A percentile compares a stretch with the other conserved stretches of the same genome.
These are phyloP conservation scores for Acyrthosiphon pisum DNA, from an alignment of 1,140 invertebrate species.

Conservation along the genomic window DNA sequence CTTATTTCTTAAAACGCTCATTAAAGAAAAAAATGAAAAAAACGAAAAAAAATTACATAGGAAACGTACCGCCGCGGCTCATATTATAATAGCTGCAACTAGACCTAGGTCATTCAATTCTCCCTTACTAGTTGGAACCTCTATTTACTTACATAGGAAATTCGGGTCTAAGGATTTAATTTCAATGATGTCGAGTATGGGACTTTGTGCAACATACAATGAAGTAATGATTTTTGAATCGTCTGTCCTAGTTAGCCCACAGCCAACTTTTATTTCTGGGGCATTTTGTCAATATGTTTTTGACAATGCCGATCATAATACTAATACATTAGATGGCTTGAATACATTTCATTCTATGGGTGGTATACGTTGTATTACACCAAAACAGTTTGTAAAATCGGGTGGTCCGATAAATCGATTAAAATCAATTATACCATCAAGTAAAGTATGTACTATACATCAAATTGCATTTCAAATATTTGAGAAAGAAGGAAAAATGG, in stretches of 20 bases:
- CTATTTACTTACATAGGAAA: not conserved
- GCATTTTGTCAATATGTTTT: constrained; percentile 1
- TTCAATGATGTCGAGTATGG: not conserved
- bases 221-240: not conserved
- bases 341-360: constrained; percentile 61
- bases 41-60: not conserved
- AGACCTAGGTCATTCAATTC: not conserved
- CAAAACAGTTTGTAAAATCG: not conserved
- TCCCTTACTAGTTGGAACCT: not conserved
- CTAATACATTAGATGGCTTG: constrained; percentile 60
- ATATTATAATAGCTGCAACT: not conserved
- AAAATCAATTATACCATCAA: not conserved
- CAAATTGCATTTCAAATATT: not conserved
- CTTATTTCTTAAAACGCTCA: not conserved
- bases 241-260: not conserved
- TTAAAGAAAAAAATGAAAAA: not conserved
- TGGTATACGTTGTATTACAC: constrained; percentile 59
- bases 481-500: not conserved
- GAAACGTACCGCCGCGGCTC: not conserved
- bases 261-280: not conserved
- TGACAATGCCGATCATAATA: not conserved
- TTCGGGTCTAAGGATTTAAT: not conserved
- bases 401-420: too few species aligned
- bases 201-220: not conserved
- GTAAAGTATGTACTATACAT: constrained; percentile 59